A percentile compares a stretch with the other conserved stretches of the same genome.
Evolutionary conservation across 2,888 invertebrate genomes (phyloP).

Genomic region (Schrankia costaestrigalis): DNA sequence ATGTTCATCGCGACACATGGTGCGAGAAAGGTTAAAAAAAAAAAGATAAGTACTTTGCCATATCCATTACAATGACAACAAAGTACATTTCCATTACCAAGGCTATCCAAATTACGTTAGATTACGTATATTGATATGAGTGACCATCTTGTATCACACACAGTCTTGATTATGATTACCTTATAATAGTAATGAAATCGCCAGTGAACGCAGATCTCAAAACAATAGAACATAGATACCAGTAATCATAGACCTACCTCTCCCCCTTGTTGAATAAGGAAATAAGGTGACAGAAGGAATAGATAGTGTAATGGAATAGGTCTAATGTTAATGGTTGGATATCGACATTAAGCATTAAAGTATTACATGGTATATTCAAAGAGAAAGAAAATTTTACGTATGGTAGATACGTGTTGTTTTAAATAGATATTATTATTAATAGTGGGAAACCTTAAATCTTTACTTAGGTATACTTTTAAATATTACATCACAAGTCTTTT

Average conservation of each 20-base stretch:
- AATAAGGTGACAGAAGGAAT: background rate
- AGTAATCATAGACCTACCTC: conserved; percentile 8
- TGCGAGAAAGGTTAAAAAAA: no score
- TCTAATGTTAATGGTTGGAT: conserved; percentile 9
- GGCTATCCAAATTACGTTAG: conserved; percentile 23
- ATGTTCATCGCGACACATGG: no score
- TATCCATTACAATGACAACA: no score
- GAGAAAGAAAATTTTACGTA: background rate
- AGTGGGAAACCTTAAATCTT: no score
- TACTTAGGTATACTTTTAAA: no score
- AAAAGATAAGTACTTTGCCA: no score
- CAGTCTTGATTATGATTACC: conserved; percentile 38
- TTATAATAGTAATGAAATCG: conserved; percentile 46
- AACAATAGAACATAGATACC: conserved; percentile 34
- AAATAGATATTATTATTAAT: no score
- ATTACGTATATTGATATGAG: conserved; percentile 21
- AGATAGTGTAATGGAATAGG: background rate
- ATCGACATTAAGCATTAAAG: conserved; percentile 6
- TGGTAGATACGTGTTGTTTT: no score
- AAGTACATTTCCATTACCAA: conserved; percentile 16
- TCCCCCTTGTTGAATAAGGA: background rate
- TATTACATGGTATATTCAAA: conserved; percentile 3
- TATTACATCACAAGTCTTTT: no score
- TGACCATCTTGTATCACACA: conserved; percentile 37
- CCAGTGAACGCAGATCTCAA: conserved; percentile 23